Conservation (phyloP, 2,888 invertebrate species). For the Cerastis rubricosa region DNA sequence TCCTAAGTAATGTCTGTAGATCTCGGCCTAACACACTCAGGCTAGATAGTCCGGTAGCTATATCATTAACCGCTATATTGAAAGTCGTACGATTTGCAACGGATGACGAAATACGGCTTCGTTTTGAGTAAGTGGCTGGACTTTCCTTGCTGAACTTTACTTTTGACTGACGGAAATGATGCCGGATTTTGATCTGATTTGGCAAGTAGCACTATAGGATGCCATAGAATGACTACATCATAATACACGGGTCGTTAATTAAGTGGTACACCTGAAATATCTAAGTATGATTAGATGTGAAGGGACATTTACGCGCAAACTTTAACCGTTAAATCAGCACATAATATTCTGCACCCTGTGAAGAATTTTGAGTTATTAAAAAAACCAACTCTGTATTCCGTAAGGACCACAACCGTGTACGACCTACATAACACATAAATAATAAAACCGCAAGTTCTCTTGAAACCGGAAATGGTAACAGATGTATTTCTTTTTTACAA, state of each 20-base stretch:
- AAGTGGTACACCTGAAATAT: background rate
- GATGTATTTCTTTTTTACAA: conserved; percentile 13
- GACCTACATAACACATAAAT: background rate
- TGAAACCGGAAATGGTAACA: conserved; percentile 23
- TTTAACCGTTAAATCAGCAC: background rate
- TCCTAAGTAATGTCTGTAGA: background rate
- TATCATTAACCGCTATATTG: background rate
- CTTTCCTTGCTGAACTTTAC: background rate
- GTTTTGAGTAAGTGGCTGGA: conserved; percentile 19
- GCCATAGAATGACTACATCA: background rate
- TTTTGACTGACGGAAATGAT: background rate
- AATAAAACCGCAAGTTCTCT: background rate
- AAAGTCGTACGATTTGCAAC: conserved; percentile 35
- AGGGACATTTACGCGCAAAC: background rate
- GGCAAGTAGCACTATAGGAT: background rate
- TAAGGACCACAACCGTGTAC: background rate
- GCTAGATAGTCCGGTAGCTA: background rate
- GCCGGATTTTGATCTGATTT: background rate
- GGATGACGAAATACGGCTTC: conserved; percentile 38
- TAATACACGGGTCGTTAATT: background rate
- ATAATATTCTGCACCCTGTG: background rate
- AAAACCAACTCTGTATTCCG: background rate
- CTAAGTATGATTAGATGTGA: background rate
- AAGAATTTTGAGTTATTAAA: background rate
- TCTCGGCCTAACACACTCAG: no score